Evolutionary conservation across 1,140 invertebrate species (phyloP).

Genomic region (Aricia agestis): DNA sequence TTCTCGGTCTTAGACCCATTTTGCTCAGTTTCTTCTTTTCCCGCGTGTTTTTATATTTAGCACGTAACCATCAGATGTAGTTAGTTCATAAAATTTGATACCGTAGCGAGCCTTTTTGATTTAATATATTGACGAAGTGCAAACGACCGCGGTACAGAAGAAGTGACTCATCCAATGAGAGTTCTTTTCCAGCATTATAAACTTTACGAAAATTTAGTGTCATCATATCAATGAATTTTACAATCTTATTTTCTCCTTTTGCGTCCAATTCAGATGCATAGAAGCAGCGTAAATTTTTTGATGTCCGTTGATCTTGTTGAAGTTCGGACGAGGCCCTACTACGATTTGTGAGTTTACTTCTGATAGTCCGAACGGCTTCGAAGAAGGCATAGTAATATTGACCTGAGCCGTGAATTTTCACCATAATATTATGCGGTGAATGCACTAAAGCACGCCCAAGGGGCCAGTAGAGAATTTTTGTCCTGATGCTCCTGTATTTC

Average conservation of each 20-base stretch:
- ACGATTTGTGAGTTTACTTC: too few relatives aligned
- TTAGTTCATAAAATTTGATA: slow-evolving; percentile 54
- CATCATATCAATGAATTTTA: slow-evolving; percentile 28
- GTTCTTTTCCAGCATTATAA: slow-evolving; percentile 41
- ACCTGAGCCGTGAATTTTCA: too few relatives aligned
- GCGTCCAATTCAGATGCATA: slow-evolving; percentile 30
- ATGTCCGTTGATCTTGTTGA: too few relatives aligned
- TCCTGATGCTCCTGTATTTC: too few relatives aligned
- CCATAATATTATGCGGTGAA: too few relatives aligned
- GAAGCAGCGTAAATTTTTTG: slow-evolving; percentile 31
- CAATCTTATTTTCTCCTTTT: slow-evolving; percentile 30
- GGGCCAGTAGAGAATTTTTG: too few relatives aligned
- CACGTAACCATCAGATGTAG: slow-evolving; percentile 42
- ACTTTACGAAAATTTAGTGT: slow-evolving; percentile 31
- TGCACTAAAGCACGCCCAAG: too few relatives aligned
- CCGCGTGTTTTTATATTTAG: slow-evolving; percentile 42
- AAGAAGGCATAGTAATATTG: too few relatives aligned
- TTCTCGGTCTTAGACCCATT: slow-evolving; percentile 28
- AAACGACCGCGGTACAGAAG: slow-evolving; percentile 52
- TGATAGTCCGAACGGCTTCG: too few relatives aligned
- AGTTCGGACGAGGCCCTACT: too few relatives aligned
- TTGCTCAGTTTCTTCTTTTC: slow-evolving; percentile 22
- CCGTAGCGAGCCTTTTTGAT: slow-evolving; percentile 50
- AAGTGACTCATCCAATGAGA: slow-evolving; percentile 59
- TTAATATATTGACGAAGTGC: slow-evolving; percentile 55